Base-by-base conservation (phyloP, 2,888 invertebrate genomes). In the Cheiracanthium punctorium region DNA sequence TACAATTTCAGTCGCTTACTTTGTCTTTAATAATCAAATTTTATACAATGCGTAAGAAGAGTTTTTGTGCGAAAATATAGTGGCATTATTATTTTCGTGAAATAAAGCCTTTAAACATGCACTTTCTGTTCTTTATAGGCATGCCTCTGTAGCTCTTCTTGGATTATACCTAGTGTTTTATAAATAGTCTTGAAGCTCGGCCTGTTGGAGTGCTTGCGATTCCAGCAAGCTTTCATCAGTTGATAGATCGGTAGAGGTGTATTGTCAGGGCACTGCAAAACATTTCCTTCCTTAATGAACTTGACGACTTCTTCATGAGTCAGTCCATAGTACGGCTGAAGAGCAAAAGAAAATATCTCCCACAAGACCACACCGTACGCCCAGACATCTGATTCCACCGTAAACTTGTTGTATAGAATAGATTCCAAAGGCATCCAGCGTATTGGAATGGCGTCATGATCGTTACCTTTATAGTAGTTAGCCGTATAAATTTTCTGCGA, bases 381-480 rank as follows among this genome's bases (percentile, higher is more conserved):
- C 98, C 98, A 98, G 0, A 98, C 97, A 92, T 98, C 98, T 12
- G 98, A 97, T 92, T 98, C 97, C 88, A 96, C 94, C 10, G 98
- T 98, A 92, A 98, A 98, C 92, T 97, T 97, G 92, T 98, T 98
- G 91, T 97, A 98, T 77, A 98, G 93, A 91, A 98, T 98, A 92
- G 98, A 96, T 92, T 98, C 98, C 88, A 98, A 93, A 28, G 98
- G 98, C 98, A 98, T 98, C 98, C 98, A 98, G 91, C 98, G 94
- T 32, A 98, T 97, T 43, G 98, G 98, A 90, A 98, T 97, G n/a
- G 98, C 98, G 92, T 97, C 97, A 91, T 97, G 96, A 91, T 97
- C 97, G 91, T 97, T 91, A 17, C 98, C 98, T 92, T 97, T 97
- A 92, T 98, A 98, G 91, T 98, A 98, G 92, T 97, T 97, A 5